These are phyloP conservation scores for Halcyon smyrnensis DNA, from an alignment of 2,797 vertebrate genomes.

Conservation along the genomic window DNA sequence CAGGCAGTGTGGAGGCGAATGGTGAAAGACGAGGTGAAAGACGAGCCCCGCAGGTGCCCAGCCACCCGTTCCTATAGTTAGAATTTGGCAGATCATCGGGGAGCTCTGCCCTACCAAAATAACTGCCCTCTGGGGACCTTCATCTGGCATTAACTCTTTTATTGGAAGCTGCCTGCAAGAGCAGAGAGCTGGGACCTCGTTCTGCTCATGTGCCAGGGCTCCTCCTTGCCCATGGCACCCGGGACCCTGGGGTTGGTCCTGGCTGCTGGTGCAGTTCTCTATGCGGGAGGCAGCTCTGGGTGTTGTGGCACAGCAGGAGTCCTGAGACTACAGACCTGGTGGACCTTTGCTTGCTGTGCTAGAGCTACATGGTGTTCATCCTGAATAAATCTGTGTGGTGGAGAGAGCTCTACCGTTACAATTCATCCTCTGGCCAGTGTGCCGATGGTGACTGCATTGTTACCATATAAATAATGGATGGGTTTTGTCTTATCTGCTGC, in stretches of 20 bases:
- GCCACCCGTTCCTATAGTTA: conserved; percentile 51
- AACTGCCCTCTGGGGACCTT: conserved; percentile 56
- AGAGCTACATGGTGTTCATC: rapidly evolving
- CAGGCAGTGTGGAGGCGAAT: background rate
- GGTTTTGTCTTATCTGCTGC: background rate
- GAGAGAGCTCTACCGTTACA: background rate
- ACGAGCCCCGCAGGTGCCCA: background rate
- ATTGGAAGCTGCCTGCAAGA: background rate
- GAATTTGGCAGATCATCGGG: conserved; percentile 32
- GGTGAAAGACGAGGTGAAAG: conserved; percentile 50
- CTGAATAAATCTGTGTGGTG: background rate
- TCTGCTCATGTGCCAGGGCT: background rate
- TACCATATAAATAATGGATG: background rate
- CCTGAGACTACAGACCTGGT: background rate
- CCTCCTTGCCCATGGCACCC: rapidly evolving
- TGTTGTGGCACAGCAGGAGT: background rate
- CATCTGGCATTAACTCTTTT: background rate
- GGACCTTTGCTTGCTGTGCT: background rate
- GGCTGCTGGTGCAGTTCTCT: rapidly evolving
- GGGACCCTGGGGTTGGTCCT: background rate
- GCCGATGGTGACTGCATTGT: rapidly evolving
- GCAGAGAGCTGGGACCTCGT: background rate
- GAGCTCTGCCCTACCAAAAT: background rate
- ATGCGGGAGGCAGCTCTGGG: background rate
- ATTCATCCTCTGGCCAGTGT: rapidly evolving